phyloP scores from a whole-genome alignment of 92 coral and sea anemone species.

The Zoanthus solanderi region DNA sequence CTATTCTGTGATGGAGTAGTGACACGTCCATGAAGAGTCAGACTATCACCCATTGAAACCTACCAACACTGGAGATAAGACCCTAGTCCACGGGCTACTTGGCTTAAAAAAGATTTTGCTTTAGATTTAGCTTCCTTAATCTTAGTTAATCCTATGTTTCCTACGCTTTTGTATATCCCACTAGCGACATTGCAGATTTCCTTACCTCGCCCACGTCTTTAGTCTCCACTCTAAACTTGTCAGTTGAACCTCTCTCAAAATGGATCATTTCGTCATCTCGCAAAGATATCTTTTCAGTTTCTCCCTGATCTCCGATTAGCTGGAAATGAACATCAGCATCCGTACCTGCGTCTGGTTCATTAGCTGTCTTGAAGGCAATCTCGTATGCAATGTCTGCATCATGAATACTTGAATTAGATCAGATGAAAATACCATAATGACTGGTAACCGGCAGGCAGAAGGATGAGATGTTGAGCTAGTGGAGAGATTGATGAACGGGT shows the following conservation, averaged over 20 bases:
- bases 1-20: too few species aligned
- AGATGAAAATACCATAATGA: neutral
- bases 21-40: too few species aligned
- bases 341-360: slow-evolving; percentile 86
- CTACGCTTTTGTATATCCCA: too few species aligned
- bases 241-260: slow-evolving; percentile 76
- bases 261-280: slow-evolving; percentile 78
- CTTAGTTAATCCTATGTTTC: too few species aligned
- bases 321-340: slow-evolving; percentile 91
- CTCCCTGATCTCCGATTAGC: slow-evolving; percentile 93
- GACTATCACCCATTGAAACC: too few species aligned
- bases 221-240: slow-evolving; percentile 84
- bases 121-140: too few species aligned
- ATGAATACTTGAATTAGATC: neutral
- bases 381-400: slow-evolving; percentile 82
- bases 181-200: neutral
- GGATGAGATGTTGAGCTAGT: too few species aligned
- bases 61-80: too few species aligned
- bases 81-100: too few species aligned
- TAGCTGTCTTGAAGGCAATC: slow-evolving; percentile 83
- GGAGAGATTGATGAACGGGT: too few species aligned
- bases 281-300: slow-evolving; percentile 82
- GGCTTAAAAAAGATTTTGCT: too few species aligned
- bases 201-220: slow-evolving; percentile 91
- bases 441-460: too few species aligned